phyloP scores from a whole-genome alignment of 2,888 invertebrate species.

The Muschampia plurimacula region DNA sequence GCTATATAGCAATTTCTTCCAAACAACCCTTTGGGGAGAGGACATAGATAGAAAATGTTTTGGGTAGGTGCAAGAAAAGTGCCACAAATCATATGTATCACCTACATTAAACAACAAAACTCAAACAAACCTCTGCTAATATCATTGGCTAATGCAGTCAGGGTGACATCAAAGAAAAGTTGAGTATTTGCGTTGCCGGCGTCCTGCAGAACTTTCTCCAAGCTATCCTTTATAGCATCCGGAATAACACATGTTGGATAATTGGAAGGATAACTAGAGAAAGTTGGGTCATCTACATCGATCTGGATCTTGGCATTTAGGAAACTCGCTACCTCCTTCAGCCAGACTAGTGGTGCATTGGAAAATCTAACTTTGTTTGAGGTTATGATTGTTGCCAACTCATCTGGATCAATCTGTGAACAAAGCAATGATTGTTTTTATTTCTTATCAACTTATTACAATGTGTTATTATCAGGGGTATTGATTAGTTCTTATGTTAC shows the following conservation, averaged over 20 bases:
- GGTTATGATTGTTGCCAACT: conserved; percentile 78
- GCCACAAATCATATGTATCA: too few relatives aligned
- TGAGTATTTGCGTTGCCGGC: conserved; percentile 87
- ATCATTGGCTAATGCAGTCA: conserved; percentile 90
- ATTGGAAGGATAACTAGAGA: conserved; percentile 80
- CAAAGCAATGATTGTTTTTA: conserved; percentile 22
- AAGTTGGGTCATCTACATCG: conserved; percentile 87
- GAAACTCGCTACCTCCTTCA: conserved; percentile 89
- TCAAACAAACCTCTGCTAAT: conserved; percentile 87
- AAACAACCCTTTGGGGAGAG: too few relatives aligned
- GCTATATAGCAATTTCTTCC: too few relatives aligned
- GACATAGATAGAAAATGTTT: too few relatives aligned
- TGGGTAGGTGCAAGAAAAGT: too few relatives aligned
- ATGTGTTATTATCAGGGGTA: not conserved
- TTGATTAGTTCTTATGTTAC: too few relatives aligned
- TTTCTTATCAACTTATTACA: not conserved
- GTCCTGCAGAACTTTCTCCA: conserved; percentile 83
- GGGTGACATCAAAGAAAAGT: conserved; percentile 89
- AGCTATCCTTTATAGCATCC: conserved; percentile 66
- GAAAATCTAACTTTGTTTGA: conserved; percentile 88
- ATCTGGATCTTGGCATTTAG: conserved; percentile 87
- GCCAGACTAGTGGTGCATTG: conserved; percentile 88
- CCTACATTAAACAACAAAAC: conserved; percentile 1
- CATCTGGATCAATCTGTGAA: conserved; percentile 87
- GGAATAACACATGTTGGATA: conserved; percentile 86